Evolutionary conservation across 2,113 vertebrate species (phyloP), one percentile per base, ranked within the genome.

Genomic region (Pseudorhombus dupliciocellatus): DNA sequence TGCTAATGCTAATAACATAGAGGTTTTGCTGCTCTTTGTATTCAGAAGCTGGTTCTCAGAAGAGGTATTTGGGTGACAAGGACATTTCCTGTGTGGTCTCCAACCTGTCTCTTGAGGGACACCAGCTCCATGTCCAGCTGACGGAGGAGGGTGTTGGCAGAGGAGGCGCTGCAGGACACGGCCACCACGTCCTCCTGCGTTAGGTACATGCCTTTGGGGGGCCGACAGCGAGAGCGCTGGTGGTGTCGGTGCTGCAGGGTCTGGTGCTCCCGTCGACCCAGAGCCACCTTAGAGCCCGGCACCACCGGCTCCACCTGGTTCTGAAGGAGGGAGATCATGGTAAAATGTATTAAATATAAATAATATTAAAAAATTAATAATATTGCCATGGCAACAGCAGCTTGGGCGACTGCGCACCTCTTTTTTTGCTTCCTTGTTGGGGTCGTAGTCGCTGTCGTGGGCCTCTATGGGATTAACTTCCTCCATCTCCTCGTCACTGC

Each of bases 181-280:
- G 96, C 97, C 86, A 97, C 93, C 73, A 98, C 97, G 57, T 99
- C 98, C 88, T 99, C 98, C 90, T 97, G 97, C 61, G 94, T 98
- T 87, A 99, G 91, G 90, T 95, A 99, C 98, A 99, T 99, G 94
- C 98, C 97, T 92, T 98, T 98, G 5, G 98, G 98, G 0, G 97
- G 97, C 1, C 97, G 95, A 85, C 95, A 98, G 86, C 97, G 98
- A 40, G 97, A 96, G 7, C 97, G 95, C 85, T 98, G 97, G 84
- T 99, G 98, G 84, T 99, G 97, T 2, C 98, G 95, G 84, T 99
- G 97, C 80, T 96, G 96, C 80, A 98, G 94, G 42, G 96, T 98
- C 92, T 97, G 97, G 89, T 97, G 95, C 57, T 99, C 98, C 82
- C 98, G 93, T 69, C 97, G 94, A 60, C 96, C 97, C 82, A 97